Evolutionary conservation across 2,113 vertebrate genomes (phyloP).

Genomic region (Heteronetta atricapilla): DNA sequence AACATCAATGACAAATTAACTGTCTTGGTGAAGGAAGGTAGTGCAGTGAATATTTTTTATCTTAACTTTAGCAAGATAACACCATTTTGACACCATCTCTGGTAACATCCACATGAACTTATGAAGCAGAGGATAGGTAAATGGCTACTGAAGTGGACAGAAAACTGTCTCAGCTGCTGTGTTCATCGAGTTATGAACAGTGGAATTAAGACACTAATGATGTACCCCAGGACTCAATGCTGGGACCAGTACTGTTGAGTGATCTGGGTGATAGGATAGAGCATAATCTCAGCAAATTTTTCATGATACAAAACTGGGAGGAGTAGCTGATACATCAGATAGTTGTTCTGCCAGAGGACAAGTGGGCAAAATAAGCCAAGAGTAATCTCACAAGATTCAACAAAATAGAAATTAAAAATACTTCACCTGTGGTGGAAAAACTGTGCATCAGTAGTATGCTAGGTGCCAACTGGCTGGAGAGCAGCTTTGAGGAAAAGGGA

Average conservation of each 20-base stretch:
- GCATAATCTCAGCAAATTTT: background rate
- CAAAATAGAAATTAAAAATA: background rate
- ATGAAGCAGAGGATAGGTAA: background rate
- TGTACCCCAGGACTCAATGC: background rate
- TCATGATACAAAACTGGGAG: background rate
- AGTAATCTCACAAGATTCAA: background rate
- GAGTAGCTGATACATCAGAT: background rate
- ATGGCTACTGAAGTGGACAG: background rate
- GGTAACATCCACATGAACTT: background rate
- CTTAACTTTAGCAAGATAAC: too few relatives aligned
- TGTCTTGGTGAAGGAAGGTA: too few relatives aligned
- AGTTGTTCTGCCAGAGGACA: background rate
- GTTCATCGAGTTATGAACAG: background rate
- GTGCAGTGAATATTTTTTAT: too few relatives aligned
- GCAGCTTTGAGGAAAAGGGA: background rate
- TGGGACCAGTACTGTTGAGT: background rate
- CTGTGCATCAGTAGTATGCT: background rate
- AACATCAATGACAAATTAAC: too few relatives aligned
- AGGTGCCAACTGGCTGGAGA: rapidly evolving
- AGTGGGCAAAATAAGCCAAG: background rate
- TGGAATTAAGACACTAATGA: background rate
- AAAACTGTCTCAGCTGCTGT: background rate
- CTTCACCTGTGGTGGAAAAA: background rate
- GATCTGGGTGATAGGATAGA: background rate
- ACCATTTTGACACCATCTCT: too few relatives aligned